Evolutionary conservation across 1,140 invertebrate species (phyloP).

Genomic region (Lasioglossum albipes): DNA sequence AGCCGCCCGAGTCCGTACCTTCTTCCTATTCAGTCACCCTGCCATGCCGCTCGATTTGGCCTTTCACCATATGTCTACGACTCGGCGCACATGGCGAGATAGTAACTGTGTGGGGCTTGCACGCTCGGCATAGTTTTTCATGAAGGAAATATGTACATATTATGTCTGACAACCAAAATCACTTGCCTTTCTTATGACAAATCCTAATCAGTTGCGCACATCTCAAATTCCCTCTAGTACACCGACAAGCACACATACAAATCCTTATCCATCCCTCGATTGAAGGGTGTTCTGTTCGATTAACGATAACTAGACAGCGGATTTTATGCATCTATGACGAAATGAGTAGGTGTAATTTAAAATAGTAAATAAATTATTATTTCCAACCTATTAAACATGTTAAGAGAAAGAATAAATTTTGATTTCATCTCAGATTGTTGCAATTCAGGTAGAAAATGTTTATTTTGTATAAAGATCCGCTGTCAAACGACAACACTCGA

Average conservation of each 20-base stretch:
- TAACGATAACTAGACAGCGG: background rate
- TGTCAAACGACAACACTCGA: too few species aligned
- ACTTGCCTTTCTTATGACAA: background rate
- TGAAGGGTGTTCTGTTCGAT: background rate
- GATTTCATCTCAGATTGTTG: too few species aligned
- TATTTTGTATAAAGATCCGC: too few species aligned
- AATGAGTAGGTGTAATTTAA: too few species aligned
- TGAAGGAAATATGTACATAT: background rate
- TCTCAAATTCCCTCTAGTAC: background rate
- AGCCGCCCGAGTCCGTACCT: background rate
- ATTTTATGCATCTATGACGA: too few species aligned
- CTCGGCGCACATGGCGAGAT: background rate
- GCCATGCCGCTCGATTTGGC: background rate
- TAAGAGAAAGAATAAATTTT: too few species aligned
- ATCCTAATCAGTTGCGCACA: background rate
- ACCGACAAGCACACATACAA: too few species aligned
- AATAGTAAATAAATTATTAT: too few species aligned
- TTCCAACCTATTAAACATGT: too few species aligned
- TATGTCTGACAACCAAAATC: background rate
- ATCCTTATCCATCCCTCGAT: background rate
- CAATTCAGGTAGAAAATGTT: too few species aligned
- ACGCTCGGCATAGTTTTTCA: background rate
- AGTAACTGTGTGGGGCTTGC: background rate
- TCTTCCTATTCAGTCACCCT: background rate
- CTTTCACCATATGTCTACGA: background rate